Base-by-base conservation (phyloP, 1,140 invertebrate genomes). In the Scaptomyza hsui region DNA sequence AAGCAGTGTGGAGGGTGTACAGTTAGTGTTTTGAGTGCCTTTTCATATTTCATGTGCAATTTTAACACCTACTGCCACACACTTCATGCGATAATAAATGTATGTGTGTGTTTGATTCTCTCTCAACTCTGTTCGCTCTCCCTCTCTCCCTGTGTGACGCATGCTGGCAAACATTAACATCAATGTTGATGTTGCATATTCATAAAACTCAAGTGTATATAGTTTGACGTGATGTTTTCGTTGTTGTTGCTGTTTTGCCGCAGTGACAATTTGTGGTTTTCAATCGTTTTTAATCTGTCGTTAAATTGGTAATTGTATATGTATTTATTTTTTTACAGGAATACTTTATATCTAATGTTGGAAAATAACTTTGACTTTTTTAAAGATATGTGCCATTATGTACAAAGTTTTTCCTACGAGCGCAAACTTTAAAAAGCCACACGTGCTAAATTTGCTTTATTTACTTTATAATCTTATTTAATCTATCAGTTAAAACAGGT, bases 1-100 rank as follows among this genome's bases (percentile, higher is more conserved):
- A 47, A 47, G 29, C 6, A 12, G 16, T 16, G 15, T 16, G 21
- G 24, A 32, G 47, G 3, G 24, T 26, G 24, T 44, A 29, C 16
- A 13, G 13, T 52, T 39, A 42, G 48, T 26, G 71, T 68, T 72
- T 64, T 78, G 80, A 83, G 61, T 76, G 80, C 53, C 68, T 85
- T 79, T 83, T 86, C 80, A 86, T 86, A 80, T 80, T 86, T 85
- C 76, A 86, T 85, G 64, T 86, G 81, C 81, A 78, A 81, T 86
- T 86, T 88, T 78, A 86, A 86, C 81, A 86, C 81, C 81, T 85
- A 85, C 76, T 85, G n/a, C n/a, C n/a, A 74, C 81, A 70, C 71
- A 71, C 72, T 80, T 74, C 85, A 78, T 61, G 73, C 74, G 64
- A 51, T 63, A 74, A 80, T 81, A 80, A 86, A 75, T 68, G 70